Base-by-base conservation (phyloP, 35 echinoderm and acorn worm genomes). In the Ophiothrix spiculata region DNA sequence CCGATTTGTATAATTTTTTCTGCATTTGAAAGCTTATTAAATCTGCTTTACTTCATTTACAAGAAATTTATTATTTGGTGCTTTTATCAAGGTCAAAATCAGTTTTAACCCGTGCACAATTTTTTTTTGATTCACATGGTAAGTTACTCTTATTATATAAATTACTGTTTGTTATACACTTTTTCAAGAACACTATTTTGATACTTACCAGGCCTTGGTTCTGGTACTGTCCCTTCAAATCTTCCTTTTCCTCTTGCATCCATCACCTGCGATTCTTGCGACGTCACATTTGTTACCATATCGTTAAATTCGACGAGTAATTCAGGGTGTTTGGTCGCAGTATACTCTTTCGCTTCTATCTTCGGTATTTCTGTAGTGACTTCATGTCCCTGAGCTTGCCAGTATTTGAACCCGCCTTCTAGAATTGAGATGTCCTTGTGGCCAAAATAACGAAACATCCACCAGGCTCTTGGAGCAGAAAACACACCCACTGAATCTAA, bases 391-490 rank as follows among this genome's bases (percentile, higher is more conserved):
- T 91, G 86, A 4, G 82, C 83, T 13, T 89, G 49, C 92, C 96
- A 99, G 32, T 85, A 80, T 17, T 82, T 63, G 13, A 99, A 83
- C 16, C 96, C 96, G 6, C 96, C 96, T 32, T 99, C 81, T 31
- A 99, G 56, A 39, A 99, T 75, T 0, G 96, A 99, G 0, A 99
- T 83, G 17, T 78, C 60, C 4, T 79, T 45, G 74, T 99, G 96
- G 4, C 96, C 96, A 77, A 99, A 99, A 0, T 87, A 37, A 39
- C 89, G 82, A n/a, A 99, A 90, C 89, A 99, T 84, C 92, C 92
- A 99, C 96, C 96, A 99, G 28, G 79, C 86, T 29, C 96, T 38
- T 13, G 92, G 85, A 29, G 92, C 93, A 0, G 92, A 91, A 56
- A 99, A 99, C 0, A 91, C 54, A 31, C 92, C 89, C 39, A 89